Percentiles rank a stretch among this genome's conserved stretches.
phyloP scores from a whole-genome alignment of 2,888 invertebrate genomes.

The Carpatolechia fugitivella region DNA sequence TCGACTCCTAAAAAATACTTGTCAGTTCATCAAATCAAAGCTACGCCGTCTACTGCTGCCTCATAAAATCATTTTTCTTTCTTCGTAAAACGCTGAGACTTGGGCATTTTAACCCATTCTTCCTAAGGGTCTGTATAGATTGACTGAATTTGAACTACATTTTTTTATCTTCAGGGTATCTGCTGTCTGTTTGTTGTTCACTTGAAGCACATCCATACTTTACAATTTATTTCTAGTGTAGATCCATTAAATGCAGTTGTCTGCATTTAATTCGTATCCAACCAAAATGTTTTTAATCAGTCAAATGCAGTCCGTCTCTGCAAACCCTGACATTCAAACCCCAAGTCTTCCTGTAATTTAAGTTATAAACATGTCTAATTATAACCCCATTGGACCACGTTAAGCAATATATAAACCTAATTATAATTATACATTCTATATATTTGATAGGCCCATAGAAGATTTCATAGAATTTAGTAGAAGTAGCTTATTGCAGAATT shows the following conservation, averaged over 20 bases:
- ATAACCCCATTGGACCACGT: conserved; percentile 72
- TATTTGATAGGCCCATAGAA: conserved; percentile 63
- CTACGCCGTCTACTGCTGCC: conserved; percentile 38
- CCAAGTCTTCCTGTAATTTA: conserved; percentile 44
- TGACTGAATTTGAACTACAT: too few species aligned
- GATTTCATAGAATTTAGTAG: conserved; percentile 59
- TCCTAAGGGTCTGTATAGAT: not conserved
- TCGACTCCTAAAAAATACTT: too few species aligned
- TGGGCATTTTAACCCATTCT: conserved; percentile 8
- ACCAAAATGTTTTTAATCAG: too few species aligned
- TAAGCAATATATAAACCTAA: conserved; percentile 60
- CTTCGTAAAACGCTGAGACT: conserved; percentile 26
- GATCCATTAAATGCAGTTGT: too few species aligned
- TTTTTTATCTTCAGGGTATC: too few species aligned
- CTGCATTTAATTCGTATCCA: too few species aligned
- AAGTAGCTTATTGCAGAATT: conserved; percentile 69
- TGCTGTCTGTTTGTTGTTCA: too few species aligned
- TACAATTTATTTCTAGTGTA: too few species aligned
- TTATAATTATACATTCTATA: conserved; percentile 36
- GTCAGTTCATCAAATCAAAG: not conserved
- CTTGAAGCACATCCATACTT: too few species aligned
- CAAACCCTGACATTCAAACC: conserved; percentile 4
- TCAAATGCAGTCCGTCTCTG: too few species aligned
- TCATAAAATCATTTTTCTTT: conserved; percentile 14
- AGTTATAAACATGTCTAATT: conserved; percentile 48